Percentiles rank a stretch among this genome's conserved stretches.
Evolutionary conservation across 2,888 invertebrate genomes (phyloP).

Genomic region (Ethmia dodecea): DNA sequence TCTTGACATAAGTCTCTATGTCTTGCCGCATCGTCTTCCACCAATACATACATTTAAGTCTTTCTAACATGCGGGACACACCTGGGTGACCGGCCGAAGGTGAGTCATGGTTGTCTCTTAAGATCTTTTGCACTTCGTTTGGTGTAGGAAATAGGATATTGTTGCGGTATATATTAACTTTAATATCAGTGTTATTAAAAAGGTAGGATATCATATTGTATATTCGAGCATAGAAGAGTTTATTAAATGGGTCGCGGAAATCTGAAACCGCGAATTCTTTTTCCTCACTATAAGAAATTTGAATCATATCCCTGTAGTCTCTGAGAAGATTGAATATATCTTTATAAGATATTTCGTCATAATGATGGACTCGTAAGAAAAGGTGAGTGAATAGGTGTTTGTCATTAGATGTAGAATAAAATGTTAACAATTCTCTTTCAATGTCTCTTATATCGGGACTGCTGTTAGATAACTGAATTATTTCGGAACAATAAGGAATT

Average conservation of each 20-base stretch:
- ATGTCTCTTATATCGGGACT: neutral
- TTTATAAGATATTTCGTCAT: constrained; percentile 6
- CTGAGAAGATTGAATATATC: constrained; percentile 5
- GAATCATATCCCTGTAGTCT: constrained; percentile 1
- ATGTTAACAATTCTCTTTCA: neutral
- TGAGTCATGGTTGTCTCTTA: constrained; percentile 21
- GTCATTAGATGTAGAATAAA: neutral
- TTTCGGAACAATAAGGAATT: constrained; percentile 19
- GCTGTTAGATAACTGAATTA: constrained; percentile 10
- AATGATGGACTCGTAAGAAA: constrained; percentile 6
- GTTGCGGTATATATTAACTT: constrained; percentile 1
- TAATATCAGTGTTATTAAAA: constrained; percentile 2
- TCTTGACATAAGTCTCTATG: neutral
- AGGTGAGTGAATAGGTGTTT: constrained; percentile 9
- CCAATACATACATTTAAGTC: constrained; percentile 17
- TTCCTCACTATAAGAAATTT: neutral
- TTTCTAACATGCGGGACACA: constrained; percentile 14
- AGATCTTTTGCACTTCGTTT: constrained; percentile 16
- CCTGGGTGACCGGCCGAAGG: constrained; percentile 22
- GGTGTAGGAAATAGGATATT: constrained; percentile 7
- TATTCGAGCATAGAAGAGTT: neutral
- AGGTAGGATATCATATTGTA: constrained; percentile 4
- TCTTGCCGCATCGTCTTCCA: neutral
- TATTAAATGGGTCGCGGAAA: constrained; percentile 1
- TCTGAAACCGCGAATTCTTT: neutral